phyloP scores from a whole-genome alignment of 2,113 vertebrate species.

The Gasterosteus nipponicus region DNA sequence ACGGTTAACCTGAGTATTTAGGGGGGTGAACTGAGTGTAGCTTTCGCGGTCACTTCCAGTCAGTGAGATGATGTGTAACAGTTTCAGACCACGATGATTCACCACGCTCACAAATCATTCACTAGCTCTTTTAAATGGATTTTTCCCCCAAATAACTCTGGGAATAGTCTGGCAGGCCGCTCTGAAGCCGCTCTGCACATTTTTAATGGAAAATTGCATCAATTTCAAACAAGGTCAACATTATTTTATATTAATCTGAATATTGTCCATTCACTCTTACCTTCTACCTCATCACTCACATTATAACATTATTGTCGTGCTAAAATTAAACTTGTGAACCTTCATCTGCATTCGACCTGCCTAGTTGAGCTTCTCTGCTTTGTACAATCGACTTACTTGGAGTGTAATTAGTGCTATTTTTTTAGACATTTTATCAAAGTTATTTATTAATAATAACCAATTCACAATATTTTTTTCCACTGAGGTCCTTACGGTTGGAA shows the following conservation, averaged over 20 bases:
- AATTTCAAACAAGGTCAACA: conserved; percentile 31
- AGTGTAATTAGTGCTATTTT: neutral
- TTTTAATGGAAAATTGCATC: conserved; percentile 46
- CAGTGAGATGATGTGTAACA: conserved; percentile 71
- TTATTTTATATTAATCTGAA: neutral
- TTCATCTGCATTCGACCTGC: neutral
- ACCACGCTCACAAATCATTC: conserved; percentile 68
- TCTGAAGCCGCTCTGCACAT: conserved; percentile 18
- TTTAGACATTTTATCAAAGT: neutral
- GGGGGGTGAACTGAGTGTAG: neutral
- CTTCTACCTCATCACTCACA: neutral
- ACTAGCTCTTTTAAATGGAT: conserved; percentile 52
- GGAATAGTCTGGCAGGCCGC: conserved; percentile 18
- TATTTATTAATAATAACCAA: neutral
- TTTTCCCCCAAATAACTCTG: conserved; percentile 28
- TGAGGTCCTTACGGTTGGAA: conserved; percentile 5
- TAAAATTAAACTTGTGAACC: neutral
- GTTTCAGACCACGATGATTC: conserved; percentile 54
- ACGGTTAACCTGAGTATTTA: neutral
- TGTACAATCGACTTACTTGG: neutral
- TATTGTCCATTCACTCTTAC: neutral
- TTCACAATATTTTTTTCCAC: neutral
- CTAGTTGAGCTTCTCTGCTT: neutral
- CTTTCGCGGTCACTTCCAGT: conserved; percentile 24
- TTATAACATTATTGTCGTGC: neutral